A percentile compares a stretch with the other conserved stretches of the same genome.
Evolutionary conservation across 1,140 invertebrate species (phyloP).

Genomic region (Triops longicaudatus): DNA sequence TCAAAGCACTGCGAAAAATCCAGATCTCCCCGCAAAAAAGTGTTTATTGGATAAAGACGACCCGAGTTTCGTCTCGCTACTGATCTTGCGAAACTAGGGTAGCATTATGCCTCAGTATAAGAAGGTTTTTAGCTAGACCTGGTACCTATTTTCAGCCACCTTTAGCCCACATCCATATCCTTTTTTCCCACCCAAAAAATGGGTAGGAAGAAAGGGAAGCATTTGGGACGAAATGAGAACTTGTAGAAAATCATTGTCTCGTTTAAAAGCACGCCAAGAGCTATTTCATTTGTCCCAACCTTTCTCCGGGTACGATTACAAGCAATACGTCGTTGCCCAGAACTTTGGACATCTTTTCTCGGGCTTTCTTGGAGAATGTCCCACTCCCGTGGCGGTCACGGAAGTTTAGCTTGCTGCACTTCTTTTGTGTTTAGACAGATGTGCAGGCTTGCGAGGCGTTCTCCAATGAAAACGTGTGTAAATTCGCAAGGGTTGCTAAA

Average conservation of each 20-base stretch:
- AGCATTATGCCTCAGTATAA: neutral
- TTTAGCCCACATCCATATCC: neutral
- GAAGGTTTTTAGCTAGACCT: constrained; percentile 1
- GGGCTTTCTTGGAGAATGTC: too few species aligned
- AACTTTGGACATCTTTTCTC: too few species aligned
- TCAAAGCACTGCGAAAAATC: neutral
- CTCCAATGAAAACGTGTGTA: too few species aligned
- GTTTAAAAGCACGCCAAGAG: neutral
- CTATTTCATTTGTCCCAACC: too few species aligned
- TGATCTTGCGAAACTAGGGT: neutral
- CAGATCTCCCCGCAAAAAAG: neutral
- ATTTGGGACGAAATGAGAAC: neutral
- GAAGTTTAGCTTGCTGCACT: too few species aligned
- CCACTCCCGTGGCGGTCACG: too few species aligned
- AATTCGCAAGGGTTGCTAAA: too few species aligned
- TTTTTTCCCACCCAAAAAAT: constrained; percentile 2
- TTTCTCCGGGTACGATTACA: too few species aligned
- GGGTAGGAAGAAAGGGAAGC: neutral
- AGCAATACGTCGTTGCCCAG: too few species aligned
- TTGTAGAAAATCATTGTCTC: neutral
- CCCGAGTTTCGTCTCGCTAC: constrained; percentile 1
- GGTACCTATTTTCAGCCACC: constrained; percentile 1
- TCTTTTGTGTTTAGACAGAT: too few species aligned
- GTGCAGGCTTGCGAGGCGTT: too few species aligned
- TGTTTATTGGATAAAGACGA: constrained; percentile 9